Conservation (phyloP, 2,797 vertebrate species). For the Xerus rutilus region DNA sequence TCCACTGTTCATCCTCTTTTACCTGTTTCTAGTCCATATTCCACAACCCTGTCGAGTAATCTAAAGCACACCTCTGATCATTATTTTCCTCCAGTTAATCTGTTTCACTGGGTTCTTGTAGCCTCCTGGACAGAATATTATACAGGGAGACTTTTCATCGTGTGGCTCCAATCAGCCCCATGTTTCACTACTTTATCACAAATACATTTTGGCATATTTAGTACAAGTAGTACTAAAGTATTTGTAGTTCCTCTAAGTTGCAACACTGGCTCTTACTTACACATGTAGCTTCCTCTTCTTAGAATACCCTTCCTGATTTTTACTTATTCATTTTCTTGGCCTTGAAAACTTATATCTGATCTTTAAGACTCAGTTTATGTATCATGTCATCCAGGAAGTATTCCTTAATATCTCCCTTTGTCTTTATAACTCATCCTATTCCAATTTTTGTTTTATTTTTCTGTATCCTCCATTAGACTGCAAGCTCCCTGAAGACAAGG, state of each 20-base stretch:
- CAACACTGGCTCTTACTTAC: conserved; percentile 1
- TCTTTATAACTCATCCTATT: conserved; percentile 41
- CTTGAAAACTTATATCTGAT: not conserved
- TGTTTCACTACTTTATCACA: conserved; percentile 25
- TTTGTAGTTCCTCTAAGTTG: not conserved
- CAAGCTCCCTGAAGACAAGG: not conserved
- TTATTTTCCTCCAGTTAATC: not conserved
- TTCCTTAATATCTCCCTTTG: not conserved
- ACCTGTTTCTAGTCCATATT: not conserved
- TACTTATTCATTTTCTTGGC: conserved; percentile 23
- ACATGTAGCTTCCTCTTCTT: not conserved
- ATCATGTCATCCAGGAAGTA: not conserved
- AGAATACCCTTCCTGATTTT: not conserved
- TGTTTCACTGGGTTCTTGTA: not conserved
- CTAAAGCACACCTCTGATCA: not conserved
- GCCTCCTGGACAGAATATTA: not conserved
- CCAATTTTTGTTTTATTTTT: conserved; percentile 28
- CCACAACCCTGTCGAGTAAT: not conserved
- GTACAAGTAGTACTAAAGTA: not conserved
- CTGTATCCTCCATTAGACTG: not conserved
- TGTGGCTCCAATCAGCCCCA: not conserved
- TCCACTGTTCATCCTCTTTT: not conserved
- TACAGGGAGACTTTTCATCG: not conserved
- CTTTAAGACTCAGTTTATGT: conserved; percentile 22
- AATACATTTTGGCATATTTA: not conserved